Conservation (phyloP, 2,113 vertebrate genomes). For the Odontophorus gujanensis region DNA sequence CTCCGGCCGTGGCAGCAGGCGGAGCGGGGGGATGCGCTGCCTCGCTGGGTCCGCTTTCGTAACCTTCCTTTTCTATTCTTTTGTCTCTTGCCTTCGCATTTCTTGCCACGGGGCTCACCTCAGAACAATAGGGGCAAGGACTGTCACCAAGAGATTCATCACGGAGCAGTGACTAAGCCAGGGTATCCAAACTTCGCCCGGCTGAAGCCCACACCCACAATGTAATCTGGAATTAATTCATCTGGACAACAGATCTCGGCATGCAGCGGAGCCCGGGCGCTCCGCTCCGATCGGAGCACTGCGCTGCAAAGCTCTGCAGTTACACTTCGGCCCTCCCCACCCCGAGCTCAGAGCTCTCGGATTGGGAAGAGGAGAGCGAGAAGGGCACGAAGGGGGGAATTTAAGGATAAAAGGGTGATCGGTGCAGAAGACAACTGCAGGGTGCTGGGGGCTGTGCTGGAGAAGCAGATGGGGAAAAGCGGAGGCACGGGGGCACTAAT, state of each 20-base stretch:
- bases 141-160: conserved; percentile 69
- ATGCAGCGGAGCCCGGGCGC: conserved; percentile 7
- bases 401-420: no score
- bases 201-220: conserved; percentile 65
- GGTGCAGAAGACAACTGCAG: neutral
- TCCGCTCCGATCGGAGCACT: neutral
- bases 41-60: conserved; percentile 54
- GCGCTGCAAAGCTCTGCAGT: neutral
- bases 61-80: conserved; percentile 71
- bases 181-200: conserved; percentile 60
- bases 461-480: neutral
- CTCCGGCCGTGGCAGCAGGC: neutral
- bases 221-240: conserved; percentile 70
- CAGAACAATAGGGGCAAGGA: conserved; percentile 64
- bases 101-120: conserved; percentile 70
- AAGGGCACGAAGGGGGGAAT: neutral
- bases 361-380: neutral
- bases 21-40: conserved; percentile 35
- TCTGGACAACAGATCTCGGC: conserved; percentile 51
- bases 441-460: neutral
- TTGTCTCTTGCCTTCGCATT: conserved; percentile 69
- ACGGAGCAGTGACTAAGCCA: conserved; percentile 63
- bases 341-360: neutral
- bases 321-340: neutral
- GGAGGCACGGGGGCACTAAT: neutral